phyloP scores from a whole-genome alignment of 2,113 vertebrate species.

The Ochotona princeps region DNA sequence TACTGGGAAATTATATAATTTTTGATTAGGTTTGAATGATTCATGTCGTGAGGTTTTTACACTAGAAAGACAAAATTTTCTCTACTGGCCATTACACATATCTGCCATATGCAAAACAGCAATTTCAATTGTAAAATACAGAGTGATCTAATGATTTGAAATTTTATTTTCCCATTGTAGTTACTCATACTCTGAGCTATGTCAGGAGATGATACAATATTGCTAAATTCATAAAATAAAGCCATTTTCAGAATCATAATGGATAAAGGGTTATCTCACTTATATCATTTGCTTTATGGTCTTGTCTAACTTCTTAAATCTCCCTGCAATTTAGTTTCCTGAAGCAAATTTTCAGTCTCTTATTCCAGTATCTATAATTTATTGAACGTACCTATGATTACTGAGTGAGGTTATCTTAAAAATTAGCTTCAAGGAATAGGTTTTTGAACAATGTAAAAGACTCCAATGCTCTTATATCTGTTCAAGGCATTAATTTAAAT shows the following conservation, averaged over 20 bases:
- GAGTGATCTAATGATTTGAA: not conserved
- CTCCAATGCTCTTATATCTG: not conserved
- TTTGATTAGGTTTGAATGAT: no score
- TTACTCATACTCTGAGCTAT: conserved; percentile 13
- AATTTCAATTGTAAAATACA: not conserved
- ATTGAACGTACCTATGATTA: not conserved
- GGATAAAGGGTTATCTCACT: not conserved
- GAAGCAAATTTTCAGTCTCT: not conserved
- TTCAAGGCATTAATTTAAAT: not conserved
- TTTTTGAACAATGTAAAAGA: not conserved
- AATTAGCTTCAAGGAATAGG: not conserved
- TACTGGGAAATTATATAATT: no score
- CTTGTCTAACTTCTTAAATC: not conserved
- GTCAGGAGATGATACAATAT: not conserved
- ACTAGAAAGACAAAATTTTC: no score
- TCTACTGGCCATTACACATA: no score
- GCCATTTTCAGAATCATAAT: not conserved
- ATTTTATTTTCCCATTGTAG: not conserved
- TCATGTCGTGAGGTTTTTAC: no score
- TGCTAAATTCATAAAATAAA: not conserved
- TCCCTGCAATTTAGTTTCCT: not conserved
- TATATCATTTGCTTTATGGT: not conserved
- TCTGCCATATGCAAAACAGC: no score
- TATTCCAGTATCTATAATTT: not conserved
- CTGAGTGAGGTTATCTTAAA: not conserved